Conservation (phyloP, 2,797 vertebrate species). For the Sitta carolinensis region DNA sequence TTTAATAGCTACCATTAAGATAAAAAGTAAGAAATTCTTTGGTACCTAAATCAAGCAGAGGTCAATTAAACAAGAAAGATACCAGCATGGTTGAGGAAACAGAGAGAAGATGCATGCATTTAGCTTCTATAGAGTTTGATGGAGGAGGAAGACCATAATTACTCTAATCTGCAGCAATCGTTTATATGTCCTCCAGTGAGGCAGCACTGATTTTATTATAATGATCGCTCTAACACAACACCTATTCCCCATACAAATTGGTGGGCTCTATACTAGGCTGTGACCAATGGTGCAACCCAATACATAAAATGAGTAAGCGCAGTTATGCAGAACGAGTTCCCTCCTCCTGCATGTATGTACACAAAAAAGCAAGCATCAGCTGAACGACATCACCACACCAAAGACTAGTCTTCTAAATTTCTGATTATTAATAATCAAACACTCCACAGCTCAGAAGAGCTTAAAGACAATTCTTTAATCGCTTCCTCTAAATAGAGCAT, state of each 20-base stretch:
- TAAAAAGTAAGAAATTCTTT: not conserved
- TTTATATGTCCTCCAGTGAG: not conserved
- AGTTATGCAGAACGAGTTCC: not conserved
- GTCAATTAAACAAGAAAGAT: not conserved
- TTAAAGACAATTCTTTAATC: not conserved
- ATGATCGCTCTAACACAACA: not conserved
- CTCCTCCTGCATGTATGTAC: fast-evolving
- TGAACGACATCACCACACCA: fast-evolving
- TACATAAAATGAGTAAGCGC: not conserved
- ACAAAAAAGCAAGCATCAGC: not conserved
- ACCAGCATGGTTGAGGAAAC: not conserved
- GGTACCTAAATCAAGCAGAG: not conserved
- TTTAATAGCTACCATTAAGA: not conserved
- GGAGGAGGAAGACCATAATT: not conserved
- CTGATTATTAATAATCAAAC: not conserved
- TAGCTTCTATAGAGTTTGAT: not conserved
- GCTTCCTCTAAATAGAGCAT: not conserved
- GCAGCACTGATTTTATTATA: not conserved
- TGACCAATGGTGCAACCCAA: not conserved
- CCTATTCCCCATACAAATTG: not conserved
- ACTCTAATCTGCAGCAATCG: not conserved
- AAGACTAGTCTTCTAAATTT: not conserved
- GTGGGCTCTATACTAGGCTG: not conserved
- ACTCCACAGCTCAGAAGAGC: not conserved
- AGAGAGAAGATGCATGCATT: not conserved